Base-by-base conservation (phyloP, 2,888 invertebrate genomes). In the Encarsia formosa region DNA sequence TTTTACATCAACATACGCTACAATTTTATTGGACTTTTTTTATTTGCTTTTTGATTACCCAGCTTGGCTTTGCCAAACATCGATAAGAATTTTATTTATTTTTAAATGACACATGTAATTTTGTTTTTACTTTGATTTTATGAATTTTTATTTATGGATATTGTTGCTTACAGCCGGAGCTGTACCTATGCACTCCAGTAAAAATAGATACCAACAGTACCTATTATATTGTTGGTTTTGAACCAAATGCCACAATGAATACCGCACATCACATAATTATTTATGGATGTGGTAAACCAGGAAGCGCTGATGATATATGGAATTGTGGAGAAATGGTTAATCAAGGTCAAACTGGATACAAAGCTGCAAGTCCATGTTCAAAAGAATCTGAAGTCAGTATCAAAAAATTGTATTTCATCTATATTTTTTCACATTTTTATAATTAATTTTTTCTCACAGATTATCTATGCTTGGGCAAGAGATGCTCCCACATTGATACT, bases 391-490 rank as follows among this genome's bases (percentile, higher is more conserved):
- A 88, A 79, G 86, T 84, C n/a, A n/a, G n/a, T n/a, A n/a, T n/a
- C n/a, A n/a, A n/a, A 62, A 6, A 26, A 11, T 26, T 26, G 26
- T 26, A 11, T 26, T 26, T 8, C 26, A 26, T 6, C 26, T 26
- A 26, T 6, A 26, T 8, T 8, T 26, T 26, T 26, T 26, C 26
- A 26, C 11, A 8, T 26, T 26, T 26, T 26, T 11, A 11, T 13
- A 29, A 29, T 29, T 29, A 13, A 9, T 13, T 29, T 29, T 29
- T 29, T 13, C 5, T 53, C 56, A 11, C 73, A 91, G 87, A 87
- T 95, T 46, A 81, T 96, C 9, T 96, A 95, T 73, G 95, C 95
- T 0, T 97, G 95, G 95, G 96, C 94, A 2, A 80, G 89, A 61
- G 91, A 95, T 70, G 95, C 96, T 0, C 92, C 92, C 0, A 81